phyloP scores from a whole-genome alignment of 2,888 invertebrate species.

The Eupeodes luniger region DNA sequence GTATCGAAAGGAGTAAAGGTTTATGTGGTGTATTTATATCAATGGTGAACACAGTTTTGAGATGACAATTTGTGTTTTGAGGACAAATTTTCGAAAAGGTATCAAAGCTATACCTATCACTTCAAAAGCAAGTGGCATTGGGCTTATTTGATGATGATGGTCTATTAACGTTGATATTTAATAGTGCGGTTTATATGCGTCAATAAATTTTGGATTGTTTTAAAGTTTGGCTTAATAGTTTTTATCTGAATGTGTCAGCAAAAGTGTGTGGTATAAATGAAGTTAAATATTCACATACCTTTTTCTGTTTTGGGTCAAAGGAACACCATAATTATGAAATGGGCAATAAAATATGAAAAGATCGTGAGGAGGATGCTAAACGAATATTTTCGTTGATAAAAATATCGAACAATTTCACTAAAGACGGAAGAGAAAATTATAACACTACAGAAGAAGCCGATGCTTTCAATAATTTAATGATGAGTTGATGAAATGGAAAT shows the following conservation, averaged over 20 bases:
- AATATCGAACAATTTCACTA: too few relatives aligned
- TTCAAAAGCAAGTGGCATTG: background rate
- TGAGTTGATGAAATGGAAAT: too few relatives aligned
- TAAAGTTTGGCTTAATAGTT: constrained; percentile 12
- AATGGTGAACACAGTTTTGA: constrained; percentile 60
- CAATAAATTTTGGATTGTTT: constrained; percentile 35
- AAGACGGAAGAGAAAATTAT: too few relatives aligned
- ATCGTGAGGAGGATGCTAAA: background rate
- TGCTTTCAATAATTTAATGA: too few relatives aligned
- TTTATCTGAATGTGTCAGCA: constrained; percentile 37
- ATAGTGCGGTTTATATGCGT: constrained; percentile 50
- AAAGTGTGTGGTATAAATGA: background rate
- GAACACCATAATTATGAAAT: background rate
- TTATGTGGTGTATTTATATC: constrained; percentile 43
- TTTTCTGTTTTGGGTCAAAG: background rate
- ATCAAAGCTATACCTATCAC: background rate
- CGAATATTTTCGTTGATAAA: too few relatives aligned
- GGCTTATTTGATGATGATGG: constrained; percentile 47
- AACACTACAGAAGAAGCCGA: too few relatives aligned
- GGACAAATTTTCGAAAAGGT: constrained; percentile 53
- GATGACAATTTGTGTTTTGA: constrained; percentile 43
- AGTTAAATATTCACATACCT: background rate
- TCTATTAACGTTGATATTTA: constrained; percentile 66
- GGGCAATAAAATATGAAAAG: background rate
- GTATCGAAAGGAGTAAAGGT: constrained; percentile 23